Conservation (phyloP, 2,888 invertebrate species). For the Trypoxylon attenuatum region DNA sequence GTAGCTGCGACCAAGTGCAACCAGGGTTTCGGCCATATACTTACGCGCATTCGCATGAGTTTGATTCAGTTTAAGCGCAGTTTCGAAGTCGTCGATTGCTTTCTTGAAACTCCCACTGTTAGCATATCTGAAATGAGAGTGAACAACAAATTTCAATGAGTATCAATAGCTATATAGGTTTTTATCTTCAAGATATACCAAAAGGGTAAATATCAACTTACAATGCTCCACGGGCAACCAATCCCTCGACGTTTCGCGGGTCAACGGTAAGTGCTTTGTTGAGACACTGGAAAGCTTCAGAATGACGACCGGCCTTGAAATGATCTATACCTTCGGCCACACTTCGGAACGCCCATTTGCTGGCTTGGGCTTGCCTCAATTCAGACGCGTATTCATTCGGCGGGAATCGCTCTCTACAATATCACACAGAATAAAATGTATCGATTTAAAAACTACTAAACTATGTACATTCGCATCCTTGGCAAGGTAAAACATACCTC, state of each 20-base stretch:
- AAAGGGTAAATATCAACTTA: conserved; percentile 72
- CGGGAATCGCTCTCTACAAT: conserved; percentile 83
- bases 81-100: conserved; percentile 96
- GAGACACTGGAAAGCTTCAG: conserved; percentile 95
- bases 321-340: conserved; percentile 97
- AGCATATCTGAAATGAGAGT: conserved; percentile 79
- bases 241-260: conserved; percentile 92
- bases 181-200: background rate
- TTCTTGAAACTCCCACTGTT: conserved; percentile 95
- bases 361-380: conserved; percentile 91
- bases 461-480: no score
- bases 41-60: conserved; percentile 95
- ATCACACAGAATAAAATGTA: background rate
- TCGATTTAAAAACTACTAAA: no score
- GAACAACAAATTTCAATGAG: background rate
- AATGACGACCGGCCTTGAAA: conserved; percentile 93
- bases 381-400: conserved; percentile 88
- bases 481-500: conserved; percentile 81
- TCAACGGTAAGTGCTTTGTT: conserved; percentile 95
- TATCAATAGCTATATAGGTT: background rate
- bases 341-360: conserved; percentile 93
- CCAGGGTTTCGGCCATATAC: conserved; percentile 94
- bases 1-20: conserved; percentile 91
- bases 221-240: conserved; percentile 92
- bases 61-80: conserved; percentile 90